These are phyloP conservation scores for Lycocorax pyrrhopterus DNA, from an alignment of 2,113 vertebrate species.

Conservation along the genomic window DNA sequence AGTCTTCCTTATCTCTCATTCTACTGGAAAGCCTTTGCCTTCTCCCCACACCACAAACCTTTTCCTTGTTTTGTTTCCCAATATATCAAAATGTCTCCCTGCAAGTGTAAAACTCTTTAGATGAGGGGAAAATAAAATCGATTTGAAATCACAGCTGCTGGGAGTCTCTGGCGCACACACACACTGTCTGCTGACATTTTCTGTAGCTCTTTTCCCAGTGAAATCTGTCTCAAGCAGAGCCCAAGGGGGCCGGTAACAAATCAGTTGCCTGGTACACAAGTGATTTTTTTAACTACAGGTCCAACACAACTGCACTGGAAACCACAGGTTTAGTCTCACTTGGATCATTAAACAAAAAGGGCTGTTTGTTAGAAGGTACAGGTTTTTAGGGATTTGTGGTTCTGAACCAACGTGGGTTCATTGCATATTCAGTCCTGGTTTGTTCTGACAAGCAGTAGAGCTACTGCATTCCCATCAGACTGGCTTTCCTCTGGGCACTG, in stretches of 20 bases:
- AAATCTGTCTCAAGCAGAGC: constrained; percentile 59
- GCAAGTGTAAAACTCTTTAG: constrained; percentile 51
- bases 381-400: constrained; percentile 12
- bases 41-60: not conserved
- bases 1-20: not conserved
- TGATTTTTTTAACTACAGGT: constrained; percentile 34
- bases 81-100: constrained; percentile 46
- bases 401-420: not conserved
- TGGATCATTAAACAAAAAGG: constrained; percentile 5
- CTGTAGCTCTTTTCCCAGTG: constrained; percentile 59
- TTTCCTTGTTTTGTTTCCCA: constrained; percentile 3
- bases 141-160: constrained; percentile 58
- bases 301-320: not conserved
- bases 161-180: constrained; percentile 44
- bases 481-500: not conserved
- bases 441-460: not conserved
- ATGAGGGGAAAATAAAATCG: constrained; percentile 53
- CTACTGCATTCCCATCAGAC: not conserved
- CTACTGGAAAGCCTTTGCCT: not conserved
- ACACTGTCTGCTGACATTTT: constrained; percentile 63
- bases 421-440: not conserved
- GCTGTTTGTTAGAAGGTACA: not conserved
- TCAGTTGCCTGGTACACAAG: constrained; percentile 30
- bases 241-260: constrained; percentile 56
- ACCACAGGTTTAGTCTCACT: not conserved